These are phyloP conservation scores for Tauraco erythrolophus DNA, from an alignment of 2,113 vertebrate species.

Conservation along the genomic window DNA sequence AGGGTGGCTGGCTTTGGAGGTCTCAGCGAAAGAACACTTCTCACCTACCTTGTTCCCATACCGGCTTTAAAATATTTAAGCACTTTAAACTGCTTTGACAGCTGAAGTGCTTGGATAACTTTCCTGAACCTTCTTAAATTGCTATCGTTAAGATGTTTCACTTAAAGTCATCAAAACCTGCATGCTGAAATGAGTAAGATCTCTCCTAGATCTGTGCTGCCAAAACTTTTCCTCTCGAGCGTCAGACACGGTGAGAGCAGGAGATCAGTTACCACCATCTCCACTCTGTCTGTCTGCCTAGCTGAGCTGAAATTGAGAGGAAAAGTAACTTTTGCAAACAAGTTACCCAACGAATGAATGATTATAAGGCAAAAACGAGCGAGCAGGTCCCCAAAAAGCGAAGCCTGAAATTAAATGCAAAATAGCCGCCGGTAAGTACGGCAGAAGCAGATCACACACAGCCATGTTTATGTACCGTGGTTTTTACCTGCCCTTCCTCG, in stretches of 20 bases:
- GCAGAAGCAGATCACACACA: background rate
- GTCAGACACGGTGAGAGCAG: background rate
- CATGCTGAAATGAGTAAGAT: background rate
- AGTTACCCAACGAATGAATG: background rate
- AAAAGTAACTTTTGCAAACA: background rate
- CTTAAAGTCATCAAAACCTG: background rate
- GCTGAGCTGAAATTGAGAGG: background rate
- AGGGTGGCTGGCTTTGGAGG: background rate
- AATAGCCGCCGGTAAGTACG: background rate
- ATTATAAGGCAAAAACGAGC: background rate
- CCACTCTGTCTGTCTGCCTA: background rate
- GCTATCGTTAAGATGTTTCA: background rate
- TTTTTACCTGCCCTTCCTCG: background rate
- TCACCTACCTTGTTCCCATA: no score
- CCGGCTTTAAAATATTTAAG: rapidly evolving
- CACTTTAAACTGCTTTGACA: background rate
- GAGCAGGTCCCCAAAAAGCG: background rate
- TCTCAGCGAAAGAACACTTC: background rate
- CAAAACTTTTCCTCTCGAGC: background rate
- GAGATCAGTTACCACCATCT: no score
- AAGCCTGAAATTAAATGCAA: background rate
- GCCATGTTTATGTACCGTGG: background rate
- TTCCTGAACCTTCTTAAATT: background rate
- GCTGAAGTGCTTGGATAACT: background rate
- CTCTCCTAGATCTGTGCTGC: no score